phyloP scores from a whole-genome alignment of 2,888 invertebrate species.

The Teleogryllus oceanicus region DNA sequence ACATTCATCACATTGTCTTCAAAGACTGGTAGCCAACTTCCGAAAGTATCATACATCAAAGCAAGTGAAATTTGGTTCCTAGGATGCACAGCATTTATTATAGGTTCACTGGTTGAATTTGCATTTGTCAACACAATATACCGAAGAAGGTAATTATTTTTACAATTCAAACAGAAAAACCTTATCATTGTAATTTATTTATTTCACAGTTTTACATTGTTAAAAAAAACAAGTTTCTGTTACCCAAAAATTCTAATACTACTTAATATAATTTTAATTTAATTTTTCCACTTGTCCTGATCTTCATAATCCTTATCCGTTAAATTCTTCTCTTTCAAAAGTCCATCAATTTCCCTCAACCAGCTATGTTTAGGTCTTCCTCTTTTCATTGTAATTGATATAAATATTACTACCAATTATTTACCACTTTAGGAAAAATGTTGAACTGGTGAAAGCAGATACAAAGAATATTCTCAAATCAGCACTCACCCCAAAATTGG shows the following conservation, averaged over 20 bases:
- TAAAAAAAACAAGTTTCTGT: too few relatives aligned
- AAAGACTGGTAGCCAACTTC: constrained; percentile 77
- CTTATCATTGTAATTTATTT: not conserved
- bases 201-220: too few relatives aligned
- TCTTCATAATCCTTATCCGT: too few relatives aligned
- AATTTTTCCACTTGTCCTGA: too few relatives aligned
- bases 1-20: constrained; percentile 84
- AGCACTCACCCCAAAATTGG: constrained; percentile 73
- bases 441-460: constrained; percentile 68
- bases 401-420: not conserved
- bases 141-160: constrained; percentile 66
- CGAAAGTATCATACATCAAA: constrained; percentile 86
- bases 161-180: too few relatives aligned
- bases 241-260: too few relatives aligned
- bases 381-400: not conserved
- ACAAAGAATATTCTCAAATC: constrained; percentile 82
- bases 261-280: too few relatives aligned
- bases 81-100: constrained; percentile 79
- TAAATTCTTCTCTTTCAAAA: too few relatives aligned
- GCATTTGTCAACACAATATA: constrained; percentile 88
- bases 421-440: constrained; percentile 58
- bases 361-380: not conserved
- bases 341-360: too few relatives aligned
- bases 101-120: constrained; percentile 80
- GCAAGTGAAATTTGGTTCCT: constrained; percentile 88